phyloP scores from a whole-genome alignment of 1,140 invertebrate species.

The Drosophila guanche region DNA sequence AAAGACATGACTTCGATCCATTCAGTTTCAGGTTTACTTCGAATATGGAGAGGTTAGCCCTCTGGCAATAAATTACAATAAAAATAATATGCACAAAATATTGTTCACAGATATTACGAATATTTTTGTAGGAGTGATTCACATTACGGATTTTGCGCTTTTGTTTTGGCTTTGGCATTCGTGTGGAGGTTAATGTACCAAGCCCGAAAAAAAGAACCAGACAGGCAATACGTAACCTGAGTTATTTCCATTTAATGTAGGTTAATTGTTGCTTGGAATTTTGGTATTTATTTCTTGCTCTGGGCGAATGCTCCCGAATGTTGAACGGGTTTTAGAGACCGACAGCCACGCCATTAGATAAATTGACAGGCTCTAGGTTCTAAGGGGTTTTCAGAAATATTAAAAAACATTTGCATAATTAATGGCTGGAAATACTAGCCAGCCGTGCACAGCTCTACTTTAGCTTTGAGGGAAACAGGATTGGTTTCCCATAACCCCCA shows the following conservation, averaged over 20 bases:
- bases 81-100: conserved; percentile 38
- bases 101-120: conserved; percentile 47
- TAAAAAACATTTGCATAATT: conserved; percentile 74
- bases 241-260: conserved; percentile 51
- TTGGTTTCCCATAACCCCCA: background rate
- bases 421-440: conserved; percentile 67
- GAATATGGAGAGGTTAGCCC: conserved; percentile 18
- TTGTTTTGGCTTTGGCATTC: conserved; percentile 71
- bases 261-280: conserved; percentile 65
- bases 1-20: conserved; percentile 28
- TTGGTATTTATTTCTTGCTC: background rate
- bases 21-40: conserved; percentile 48
- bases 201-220: conserved; percentile 13
- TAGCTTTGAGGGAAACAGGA: conserved; percentile 7
- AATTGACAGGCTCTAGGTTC: conserved; percentile 53
- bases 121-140: conserved; percentile 64
- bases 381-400: conserved; percentile 49
- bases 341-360: conserved; percentile 52
- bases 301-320: conserved; percentile 16
- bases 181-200: conserved; percentile 67
- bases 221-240: conserved; percentile 48
- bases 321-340: conserved; percentile 4
- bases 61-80: conserved; percentile 67
- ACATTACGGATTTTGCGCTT: conserved; percentile 66
- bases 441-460: conserved; percentile 6